Base-by-base conservation (phyloP, 2,888 invertebrate species). In the Dicycla oo region DNA sequence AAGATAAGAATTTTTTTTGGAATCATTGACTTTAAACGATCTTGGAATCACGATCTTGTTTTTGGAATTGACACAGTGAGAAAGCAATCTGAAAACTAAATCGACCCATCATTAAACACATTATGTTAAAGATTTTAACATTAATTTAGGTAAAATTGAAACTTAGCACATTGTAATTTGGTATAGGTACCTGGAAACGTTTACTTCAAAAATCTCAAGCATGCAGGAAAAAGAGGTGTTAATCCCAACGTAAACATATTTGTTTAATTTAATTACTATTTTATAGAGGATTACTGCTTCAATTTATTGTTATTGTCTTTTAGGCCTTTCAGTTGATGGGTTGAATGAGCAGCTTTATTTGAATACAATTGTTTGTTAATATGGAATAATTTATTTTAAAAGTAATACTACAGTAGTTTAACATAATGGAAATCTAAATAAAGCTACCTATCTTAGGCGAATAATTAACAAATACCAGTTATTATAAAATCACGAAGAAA, bases 181-280 rank as follows among this genome's bases (percentile, higher is more conserved):
- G 20, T 51, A 26, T 80, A n/a, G n/a, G n/a, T n/a, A 80, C 74
- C 20, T 51, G 75, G 75, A 80, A 80, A 67, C 30, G 38, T 26
- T 45, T 26, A 34, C 6, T 7, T 23, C 45, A 65, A 67, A 54
- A 53, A 38, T 49, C 23, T 8, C 11, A 43, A 74, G 64, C 63
- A 23, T 51, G 30, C 69, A 80, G 80, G 75, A 77, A 80, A 77
- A 77, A 23, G 54, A 67, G 38, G 58, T 63, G 54, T 54, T 34
- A 60, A 38, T 58, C 10, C 23, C 20, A 63, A 49, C 54, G 13
- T 30, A 74, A 54, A 67, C 40, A 23, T 30, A 62, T 60, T 54
- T 23, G 43, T 54, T 63, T 58, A 54, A 73, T 79, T 62, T 73
- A 62, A 75, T 75, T 30, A 47, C 23, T n/a, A 30, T 76, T 58